Evolutionary conservation across 2,113 vertebrate genomes (phyloP).

Genomic region (Myrmophylax atrothorax): DNA sequence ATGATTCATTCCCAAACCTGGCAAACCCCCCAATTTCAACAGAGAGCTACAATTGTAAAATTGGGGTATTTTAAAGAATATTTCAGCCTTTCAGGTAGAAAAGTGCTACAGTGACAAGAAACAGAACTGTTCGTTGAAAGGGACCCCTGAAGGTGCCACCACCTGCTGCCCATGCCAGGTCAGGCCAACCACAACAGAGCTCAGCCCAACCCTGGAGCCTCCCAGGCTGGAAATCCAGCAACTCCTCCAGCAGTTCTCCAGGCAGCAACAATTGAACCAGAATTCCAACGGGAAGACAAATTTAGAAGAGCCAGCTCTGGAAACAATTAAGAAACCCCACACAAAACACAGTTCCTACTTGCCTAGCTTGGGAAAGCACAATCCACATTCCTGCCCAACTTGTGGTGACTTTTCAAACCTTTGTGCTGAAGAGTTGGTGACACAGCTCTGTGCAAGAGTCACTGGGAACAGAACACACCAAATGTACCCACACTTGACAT

Average conservation of each 20-base stretch:
- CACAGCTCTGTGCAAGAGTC: not conserved
- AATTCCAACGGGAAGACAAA: not conserved
- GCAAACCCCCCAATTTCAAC: not conserved
- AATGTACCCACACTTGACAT: not conserved
- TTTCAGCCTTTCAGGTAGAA: not conserved
- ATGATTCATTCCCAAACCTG: not conserved
- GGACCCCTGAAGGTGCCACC: not conserved
- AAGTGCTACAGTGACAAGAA: not conserved
- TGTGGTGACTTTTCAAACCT: not conserved
- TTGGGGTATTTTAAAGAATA: not conserved
- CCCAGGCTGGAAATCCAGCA: not conserved
- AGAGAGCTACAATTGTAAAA: not conserved
- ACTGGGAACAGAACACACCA: not conserved
- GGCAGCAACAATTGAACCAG: not conserved
- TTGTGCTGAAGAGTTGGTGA: not conserved
- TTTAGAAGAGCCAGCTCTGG: not conserved
- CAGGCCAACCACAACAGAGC: fast-evolving
- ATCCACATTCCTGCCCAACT: not conserved
- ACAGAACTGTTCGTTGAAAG: not conserved
- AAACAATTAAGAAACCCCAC: not conserved
- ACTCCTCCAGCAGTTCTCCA: not conserved
- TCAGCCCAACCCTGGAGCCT: not conserved
- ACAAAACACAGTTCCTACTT: not conserved
- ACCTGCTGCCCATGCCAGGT: not conserved
- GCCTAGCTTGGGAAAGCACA: not conserved